Conservation (phyloP, 2,113 vertebrate genomes). For the Pterophyllum scalare region DNA sequence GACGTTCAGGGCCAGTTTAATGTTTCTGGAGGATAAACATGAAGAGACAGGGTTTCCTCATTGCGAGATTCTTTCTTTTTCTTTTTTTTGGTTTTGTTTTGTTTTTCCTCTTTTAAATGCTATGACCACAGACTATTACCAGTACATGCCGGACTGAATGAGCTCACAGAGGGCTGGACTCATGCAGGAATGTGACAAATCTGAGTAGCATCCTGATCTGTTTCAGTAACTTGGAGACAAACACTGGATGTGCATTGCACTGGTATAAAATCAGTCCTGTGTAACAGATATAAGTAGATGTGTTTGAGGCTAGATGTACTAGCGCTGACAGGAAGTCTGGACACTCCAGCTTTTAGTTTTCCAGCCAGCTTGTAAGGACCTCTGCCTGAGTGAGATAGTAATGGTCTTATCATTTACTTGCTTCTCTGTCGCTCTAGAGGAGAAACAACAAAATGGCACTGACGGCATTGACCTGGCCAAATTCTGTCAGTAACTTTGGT, state of each 20-base stretch:
- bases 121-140: slow-evolving; percentile 43
- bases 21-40: slow-evolving; percentile 16
- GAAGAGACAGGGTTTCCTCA: slow-evolving; percentile 38
- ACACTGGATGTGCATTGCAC: slow-evolving; percentile 61
- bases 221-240: slow-evolving; percentile 43
- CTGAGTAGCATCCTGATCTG: slow-evolving; percentile 13
- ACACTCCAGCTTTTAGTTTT: slow-evolving; percentile 22
- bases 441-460: slow-evolving; percentile 18
- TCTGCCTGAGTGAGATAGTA: neutral
- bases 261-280: slow-evolving; percentile 42
- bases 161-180: slow-evolving; percentile 46
- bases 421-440: slow-evolving; percentile 16
- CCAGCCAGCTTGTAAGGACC: slow-evolving; percentile 17
- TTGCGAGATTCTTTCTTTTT: slow-evolving; percentile 18
- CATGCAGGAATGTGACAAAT: slow-evolving; percentile 42
- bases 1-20: neutral
- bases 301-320: slow-evolving; percentile 16
- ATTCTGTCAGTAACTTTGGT: slow-evolving; percentile 1
- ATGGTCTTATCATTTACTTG: neutral
- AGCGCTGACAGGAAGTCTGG: slow-evolving; percentile 27
- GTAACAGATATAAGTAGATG: slow-evolving; percentile 7
- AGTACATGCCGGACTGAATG: slow-evolving; percentile 23
- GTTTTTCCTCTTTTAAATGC: slow-evolving; percentile 17
- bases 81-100: neutral
- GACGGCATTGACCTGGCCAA: slow-evolving; percentile 25